Conservation (phyloP, 2,113 vertebrate genomes). For the human region DNA sequence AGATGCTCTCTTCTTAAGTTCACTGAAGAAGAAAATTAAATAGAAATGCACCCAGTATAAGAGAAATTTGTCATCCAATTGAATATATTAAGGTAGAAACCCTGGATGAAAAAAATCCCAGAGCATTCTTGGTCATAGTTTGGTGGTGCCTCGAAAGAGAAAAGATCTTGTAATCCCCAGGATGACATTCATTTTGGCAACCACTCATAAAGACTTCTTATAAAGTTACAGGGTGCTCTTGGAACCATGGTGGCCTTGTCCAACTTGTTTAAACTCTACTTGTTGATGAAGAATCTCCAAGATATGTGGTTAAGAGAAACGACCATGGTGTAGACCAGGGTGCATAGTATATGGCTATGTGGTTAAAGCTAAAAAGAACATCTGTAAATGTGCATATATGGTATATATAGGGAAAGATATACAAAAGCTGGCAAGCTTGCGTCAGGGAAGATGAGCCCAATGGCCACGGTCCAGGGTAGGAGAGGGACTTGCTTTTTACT, state of each 20-base stretch:
- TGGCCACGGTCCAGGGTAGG: neutral
- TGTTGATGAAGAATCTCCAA: neutral
- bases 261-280: neutral
- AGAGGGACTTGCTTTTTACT: neutral
- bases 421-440: neutral
- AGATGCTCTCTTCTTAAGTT: slow-evolving; percentile 32
- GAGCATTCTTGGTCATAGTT: neutral
- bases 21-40: slow-evolving; percentile 57
- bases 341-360: neutral
- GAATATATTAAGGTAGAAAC: slow-evolving; percentile 8
- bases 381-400: neutral
- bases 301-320: neutral
- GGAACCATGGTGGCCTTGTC: fast-evolving
- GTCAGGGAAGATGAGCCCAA: neutral
- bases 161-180: slow-evolving; percentile 33
- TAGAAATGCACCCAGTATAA: neutral
- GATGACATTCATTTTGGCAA: neutral
- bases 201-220: neutral
- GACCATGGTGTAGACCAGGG: neutral
- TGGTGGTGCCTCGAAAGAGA: slow-evolving; percentile 20
- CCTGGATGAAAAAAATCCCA: neutral
- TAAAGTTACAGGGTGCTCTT: neutral
- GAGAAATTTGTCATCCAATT: neutral
- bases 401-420: neutral
- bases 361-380: neutral